These are phyloP conservation scores for Anhinga anhinga DNA, from an alignment of 2,113 vertebrate species.

Conservation along the genomic window DNA sequence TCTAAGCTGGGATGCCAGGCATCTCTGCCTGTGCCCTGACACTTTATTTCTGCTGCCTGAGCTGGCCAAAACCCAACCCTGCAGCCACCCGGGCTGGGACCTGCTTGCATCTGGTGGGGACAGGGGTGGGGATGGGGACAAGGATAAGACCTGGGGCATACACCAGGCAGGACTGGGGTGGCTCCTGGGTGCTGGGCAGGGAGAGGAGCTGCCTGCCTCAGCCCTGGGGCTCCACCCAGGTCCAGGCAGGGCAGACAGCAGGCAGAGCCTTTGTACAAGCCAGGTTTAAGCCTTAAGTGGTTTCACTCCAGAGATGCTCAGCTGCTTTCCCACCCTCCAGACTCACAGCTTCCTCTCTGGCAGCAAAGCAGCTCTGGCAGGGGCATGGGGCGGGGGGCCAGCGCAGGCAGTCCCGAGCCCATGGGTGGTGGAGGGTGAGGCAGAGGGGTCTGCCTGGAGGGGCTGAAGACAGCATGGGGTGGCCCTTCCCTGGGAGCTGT, in stretches of 20 bases:
- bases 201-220: not conserved
- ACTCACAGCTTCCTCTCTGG: not conserved
- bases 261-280: not conserved
- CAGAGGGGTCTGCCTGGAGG: fast-evolving
- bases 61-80: not conserved
- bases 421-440: not conserved
- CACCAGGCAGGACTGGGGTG: not conserved
- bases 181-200: not conserved
- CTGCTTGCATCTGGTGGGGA: fast-evolving
- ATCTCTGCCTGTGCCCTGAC: not conserved
- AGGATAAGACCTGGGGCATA: not conserved
- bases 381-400: fast-evolving
- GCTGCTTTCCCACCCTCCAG: not conserved
- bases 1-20: not conserved
- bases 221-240: not conserved
- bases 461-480: not conserved
- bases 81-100: not conserved
- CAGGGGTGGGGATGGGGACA: not conserved
- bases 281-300: not conserved
- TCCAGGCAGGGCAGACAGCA: not conserved
- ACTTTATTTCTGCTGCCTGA: not conserved
- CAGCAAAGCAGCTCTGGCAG: fast-evolving
- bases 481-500: not conserved
- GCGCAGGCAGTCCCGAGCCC: fast-evolving
- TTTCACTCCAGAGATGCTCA: not conserved